Percentiles rank a stretch among this genome's conserved stretches.
These are phyloP conservation scores for Pycnonotus jocosus DNA, from an alignment of 2,113 vertebrate genomes.

Conservation along the genomic window DNA sequence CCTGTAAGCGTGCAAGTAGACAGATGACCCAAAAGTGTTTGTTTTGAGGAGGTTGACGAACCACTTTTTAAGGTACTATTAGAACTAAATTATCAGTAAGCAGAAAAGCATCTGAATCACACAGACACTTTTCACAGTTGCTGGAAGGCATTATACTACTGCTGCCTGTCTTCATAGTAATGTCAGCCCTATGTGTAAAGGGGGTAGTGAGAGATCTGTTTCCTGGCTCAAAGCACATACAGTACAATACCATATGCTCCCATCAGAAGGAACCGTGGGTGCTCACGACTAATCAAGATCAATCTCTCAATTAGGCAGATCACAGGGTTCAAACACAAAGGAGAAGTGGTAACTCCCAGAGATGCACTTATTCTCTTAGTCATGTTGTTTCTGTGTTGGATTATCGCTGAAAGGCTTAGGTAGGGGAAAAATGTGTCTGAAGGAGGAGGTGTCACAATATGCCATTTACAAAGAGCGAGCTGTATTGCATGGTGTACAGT, in stretches of 20 bases:
- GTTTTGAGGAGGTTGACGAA: not conserved
- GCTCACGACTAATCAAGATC: conserved; percentile 43
- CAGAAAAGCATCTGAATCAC: not conserved
- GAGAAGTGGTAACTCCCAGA: conserved; percentile 16
- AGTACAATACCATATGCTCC: conserved; percentile 51
- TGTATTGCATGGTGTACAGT: not conserved
- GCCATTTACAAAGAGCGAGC: not conserved
- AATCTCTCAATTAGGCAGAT: conserved; percentile 46
- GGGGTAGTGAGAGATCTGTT: conserved; percentile 33
- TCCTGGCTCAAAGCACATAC: conserved; percentile 14
- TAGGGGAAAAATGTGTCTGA: not conserved
- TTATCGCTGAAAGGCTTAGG: conserved; percentile 13
- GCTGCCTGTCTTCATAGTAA: conserved; percentile 38
- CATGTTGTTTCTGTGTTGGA: not conserved
- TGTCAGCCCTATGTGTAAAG: conserved; percentile 26
- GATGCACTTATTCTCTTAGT: not conserved
- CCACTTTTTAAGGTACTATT: not conserved
- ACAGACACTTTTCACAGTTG: conserved; percentile 23
- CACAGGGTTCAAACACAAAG: conserved; percentile 48
- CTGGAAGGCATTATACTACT: conserved; percentile 42
- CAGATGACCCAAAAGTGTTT: not conserved
- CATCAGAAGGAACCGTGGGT: conserved; percentile 36
- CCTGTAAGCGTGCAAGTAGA: not conserved
- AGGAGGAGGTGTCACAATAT: conserved; percentile 18
- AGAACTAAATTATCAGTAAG: not conserved